Conservation (phyloP, 2,797 vertebrate genomes). For the Pachyuromys duprasi region DNA sequence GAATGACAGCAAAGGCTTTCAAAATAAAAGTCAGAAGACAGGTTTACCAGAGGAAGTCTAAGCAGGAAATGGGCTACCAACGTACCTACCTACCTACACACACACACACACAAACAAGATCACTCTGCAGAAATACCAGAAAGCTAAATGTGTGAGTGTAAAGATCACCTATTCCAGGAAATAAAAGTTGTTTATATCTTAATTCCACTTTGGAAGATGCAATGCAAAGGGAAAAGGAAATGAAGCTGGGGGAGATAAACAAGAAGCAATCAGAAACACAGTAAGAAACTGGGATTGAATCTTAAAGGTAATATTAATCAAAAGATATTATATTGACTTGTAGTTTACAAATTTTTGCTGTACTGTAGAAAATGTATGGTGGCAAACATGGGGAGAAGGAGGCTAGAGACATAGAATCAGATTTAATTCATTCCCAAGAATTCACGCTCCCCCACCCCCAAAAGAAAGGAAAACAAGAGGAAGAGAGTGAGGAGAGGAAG, state of each 20-base stretch:
- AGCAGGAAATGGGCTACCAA: not conserved
- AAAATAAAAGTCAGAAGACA: not conserved
- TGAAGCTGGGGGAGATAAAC: not conserved
- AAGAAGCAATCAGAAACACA: not conserved
- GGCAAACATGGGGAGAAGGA: not conserved
- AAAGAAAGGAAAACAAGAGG: not conserved
- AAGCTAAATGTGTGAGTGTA: not conserved
- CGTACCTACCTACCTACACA: too few relatives aligned
- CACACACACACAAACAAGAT: not conserved
- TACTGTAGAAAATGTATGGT: not conserved
- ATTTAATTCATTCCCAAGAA: not conserved
- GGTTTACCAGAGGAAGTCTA: not conserved
- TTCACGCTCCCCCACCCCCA: not conserved
- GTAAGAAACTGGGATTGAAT: conserved; percentile 21
- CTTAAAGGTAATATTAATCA: conserved; percentile 3
- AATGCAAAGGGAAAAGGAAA: not conserved
- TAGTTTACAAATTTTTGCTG: not conserved
- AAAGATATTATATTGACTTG: not conserved
- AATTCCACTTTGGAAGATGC: not conserved
- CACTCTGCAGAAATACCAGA: not conserved
- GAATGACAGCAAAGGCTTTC: not conserved
- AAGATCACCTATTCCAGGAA: not conserved
- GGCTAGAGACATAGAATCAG: not conserved
- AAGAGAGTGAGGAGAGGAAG: not conserved
- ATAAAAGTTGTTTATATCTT: not conserved